Evolutionary conservation across 2,113 vertebrate species (phyloP), one percentile per base, ranked within the genome.

Genomic region (Chrysochloris asiatica): DNA sequence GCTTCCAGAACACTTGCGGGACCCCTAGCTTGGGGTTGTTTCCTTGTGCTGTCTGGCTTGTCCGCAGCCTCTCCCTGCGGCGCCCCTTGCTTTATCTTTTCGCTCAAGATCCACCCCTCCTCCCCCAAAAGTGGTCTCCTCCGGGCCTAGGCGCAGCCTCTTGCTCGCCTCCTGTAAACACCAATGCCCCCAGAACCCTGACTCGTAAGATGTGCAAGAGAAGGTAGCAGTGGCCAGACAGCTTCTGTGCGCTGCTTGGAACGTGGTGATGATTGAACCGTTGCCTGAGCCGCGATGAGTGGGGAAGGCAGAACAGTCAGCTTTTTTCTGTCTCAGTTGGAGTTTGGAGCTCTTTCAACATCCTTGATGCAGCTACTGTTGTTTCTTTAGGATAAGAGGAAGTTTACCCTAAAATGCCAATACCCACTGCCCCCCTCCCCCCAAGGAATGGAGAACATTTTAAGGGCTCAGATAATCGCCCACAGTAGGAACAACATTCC

Each of bases 1-100:
- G 63, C 72, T 69, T 65, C 73, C 50, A 21, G 90, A 78, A 84
- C 88, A 95, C 86, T 85, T 84, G 83, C 65, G 73, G 76, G 83
- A n/a, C 50, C 88, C 54, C 77, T 41, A 28, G 48, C 67, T 30
- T 41, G 94, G 90, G 86, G 86, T 47, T 24, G 52, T 16, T 50
- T 77, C 16, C 4, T 67, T 5, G 50, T 33, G 72, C 85, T 13
- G 82, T 33, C 88, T 63, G 69, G 78, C 67, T 56, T 3, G 87
- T 52, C 89, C 72, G 41, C 63, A 52, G 86, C 78, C 78, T 28
- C 54, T 94, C 78, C 83, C 80, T 33, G 21, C 22, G 36, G 26
- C 67, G 4, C 84, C 38, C 77, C 52, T 28, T 52, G 71, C 47
- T 71, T 75, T 30, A 12, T 6, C 2, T 22, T 26, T 14, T 28